Conservation (phyloP, 1,140 invertebrate genomes). For the Lucilia sericata region DNA sequence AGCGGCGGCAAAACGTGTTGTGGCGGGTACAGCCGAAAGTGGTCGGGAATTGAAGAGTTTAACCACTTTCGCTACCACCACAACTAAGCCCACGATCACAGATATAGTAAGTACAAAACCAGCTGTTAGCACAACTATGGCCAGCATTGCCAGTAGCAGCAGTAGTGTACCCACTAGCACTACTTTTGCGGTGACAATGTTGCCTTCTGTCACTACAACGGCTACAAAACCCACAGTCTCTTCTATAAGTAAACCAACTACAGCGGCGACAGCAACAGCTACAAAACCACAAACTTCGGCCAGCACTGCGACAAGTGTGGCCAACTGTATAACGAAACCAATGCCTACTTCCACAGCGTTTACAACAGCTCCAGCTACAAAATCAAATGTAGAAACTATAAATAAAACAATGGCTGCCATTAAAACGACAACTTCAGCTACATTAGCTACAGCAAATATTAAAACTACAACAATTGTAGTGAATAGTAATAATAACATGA, state of each 20-base stretch:
- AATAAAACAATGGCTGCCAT: constrained; percentile 35
- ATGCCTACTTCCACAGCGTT: background rate
- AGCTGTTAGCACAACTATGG: background rate
- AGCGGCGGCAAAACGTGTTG: constrained; percentile 54
- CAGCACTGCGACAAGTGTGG: background rate
- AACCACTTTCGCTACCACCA: constrained; percentile 55
- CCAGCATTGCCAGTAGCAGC: background rate
- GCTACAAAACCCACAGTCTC: background rate
- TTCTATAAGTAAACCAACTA: background rate
- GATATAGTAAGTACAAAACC: background rate
- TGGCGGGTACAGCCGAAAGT: constrained; percentile 59
- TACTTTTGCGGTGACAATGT: constrained; percentile 19
- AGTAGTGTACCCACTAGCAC: background rate
- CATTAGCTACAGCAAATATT: constrained; percentile 9
- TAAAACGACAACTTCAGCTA: constrained; percentile 31
- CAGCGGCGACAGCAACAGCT: constrained; percentile 7
- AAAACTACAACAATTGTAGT: background rate
- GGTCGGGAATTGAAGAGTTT: constrained; percentile 57
- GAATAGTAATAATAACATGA: constrained; percentile 27
- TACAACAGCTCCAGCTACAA: background rate
- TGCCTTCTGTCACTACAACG: constrained; percentile 3
- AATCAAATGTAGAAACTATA: constrained; percentile 9
- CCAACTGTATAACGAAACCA: constrained; percentile 35
- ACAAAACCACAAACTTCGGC: constrained; percentile 3
- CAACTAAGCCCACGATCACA: background rate